Conservation (phyloP, 2,888 invertebrate species). For the Epirrhoe alternata region DNA sequence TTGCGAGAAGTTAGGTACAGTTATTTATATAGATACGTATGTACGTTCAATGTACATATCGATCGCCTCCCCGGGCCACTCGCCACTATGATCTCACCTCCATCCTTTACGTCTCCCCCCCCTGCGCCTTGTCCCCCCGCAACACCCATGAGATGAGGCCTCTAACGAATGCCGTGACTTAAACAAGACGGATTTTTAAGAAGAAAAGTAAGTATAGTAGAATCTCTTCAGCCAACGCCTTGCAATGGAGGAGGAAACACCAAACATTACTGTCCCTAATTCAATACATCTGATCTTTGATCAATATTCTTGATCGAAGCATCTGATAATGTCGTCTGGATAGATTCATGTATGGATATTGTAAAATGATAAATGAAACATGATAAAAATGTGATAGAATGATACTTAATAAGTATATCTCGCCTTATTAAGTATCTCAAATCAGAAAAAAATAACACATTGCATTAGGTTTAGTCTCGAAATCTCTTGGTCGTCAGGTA, state of each 20-base stretch:
- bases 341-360: no score
- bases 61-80: conserved; percentile 84
- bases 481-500: no score
- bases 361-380: no score
- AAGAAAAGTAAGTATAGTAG: conserved; percentile 4
- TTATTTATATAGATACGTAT: conserved; percentile 83
- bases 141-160: conserved; percentile 67
- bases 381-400: no score
- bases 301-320: no score
- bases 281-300: no score
- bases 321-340: no score
- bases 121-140: conserved; percentile 63
- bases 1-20: conserved; percentile 83
- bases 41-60: conserved; percentile 85
- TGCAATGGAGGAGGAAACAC: not conserved
- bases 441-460: no score
- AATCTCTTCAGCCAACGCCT: not conserved
- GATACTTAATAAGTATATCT: no score
- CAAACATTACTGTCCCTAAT: no score
- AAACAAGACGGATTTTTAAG: conserved; percentile 48
- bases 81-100: conserved; percentile 85
- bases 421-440: no score
- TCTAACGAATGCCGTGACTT: conserved; percentile 66
- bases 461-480: no score
- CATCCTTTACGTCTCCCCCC: conserved; percentile 78